Percentiles rank a stretch among this genome's conserved stretches.
These are phyloP conservation scores for Pterocles gutturalis DNA, from an alignment of 2,113 vertebrate genomes.

Conservation along the genomic window DNA sequence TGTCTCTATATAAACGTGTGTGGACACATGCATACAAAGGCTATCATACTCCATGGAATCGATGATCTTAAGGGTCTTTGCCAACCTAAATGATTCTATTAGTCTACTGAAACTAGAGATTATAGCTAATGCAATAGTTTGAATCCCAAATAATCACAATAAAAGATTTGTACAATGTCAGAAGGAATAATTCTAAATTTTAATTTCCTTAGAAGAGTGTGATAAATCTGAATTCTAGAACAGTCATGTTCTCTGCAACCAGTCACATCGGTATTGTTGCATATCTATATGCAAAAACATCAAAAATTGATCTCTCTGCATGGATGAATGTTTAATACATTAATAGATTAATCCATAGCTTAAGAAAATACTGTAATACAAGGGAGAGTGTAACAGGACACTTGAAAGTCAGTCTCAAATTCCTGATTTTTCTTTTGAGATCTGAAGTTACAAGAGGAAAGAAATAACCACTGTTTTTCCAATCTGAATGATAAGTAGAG, in stretches of 20 bases:
- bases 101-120: not conserved
- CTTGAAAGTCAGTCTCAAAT: not conserved
- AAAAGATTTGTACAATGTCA: not conserved
- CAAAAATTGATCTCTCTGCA: not conserved
- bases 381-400: not conserved
- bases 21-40: not conserved
- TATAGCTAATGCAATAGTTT: not conserved
- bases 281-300: not conserved
- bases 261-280: not conserved
- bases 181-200: not conserved
- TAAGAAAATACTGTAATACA: not conserved
- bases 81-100: no score
- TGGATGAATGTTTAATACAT: not conserved
- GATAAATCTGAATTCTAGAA: not conserved
- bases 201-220: not conserved
- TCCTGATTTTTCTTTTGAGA: not conserved
- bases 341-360: not conserved
- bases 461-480: not conserved
- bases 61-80: no score
- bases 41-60: not conserved
- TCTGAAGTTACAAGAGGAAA: not conserved
- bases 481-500: not conserved
- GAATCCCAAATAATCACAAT: not conserved
- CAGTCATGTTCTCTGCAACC: not conserved
- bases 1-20: not conserved